Conservation (phyloP, 1,140 invertebrate species). For the Cydia amplana region DNA sequence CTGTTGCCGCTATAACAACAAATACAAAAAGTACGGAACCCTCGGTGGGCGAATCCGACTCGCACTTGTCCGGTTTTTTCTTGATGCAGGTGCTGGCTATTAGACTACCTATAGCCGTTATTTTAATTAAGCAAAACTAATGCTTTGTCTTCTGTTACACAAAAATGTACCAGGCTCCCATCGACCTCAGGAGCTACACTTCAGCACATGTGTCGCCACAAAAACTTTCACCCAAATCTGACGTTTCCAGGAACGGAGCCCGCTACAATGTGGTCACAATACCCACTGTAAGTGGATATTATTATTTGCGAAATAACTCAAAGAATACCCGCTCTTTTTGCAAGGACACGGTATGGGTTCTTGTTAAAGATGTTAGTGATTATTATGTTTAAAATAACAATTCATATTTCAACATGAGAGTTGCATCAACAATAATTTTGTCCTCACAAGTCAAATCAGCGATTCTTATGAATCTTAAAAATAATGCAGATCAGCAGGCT, state of each 20-base stretch:
- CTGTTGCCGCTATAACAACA: no score
- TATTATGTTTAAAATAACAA: constrained; percentile 6
- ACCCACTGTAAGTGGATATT: constrained; percentile 34
- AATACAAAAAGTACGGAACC: no score
- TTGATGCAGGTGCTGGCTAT: no score
- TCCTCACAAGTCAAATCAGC: background rate
- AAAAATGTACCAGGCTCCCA: constrained; percentile 21
- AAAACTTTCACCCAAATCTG: constrained; percentile 55
- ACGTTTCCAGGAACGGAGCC: constrained; percentile 54
- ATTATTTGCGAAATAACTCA: constrained; percentile 47
- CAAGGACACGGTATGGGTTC: constrained; percentile 30
- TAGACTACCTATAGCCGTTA: no score
- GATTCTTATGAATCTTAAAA: background rate
- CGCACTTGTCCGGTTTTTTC: no score
- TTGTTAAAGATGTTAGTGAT: background rate
- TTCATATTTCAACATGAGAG: background rate
- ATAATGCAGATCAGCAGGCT: background rate
- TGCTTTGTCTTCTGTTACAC: no score
- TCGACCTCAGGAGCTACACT: constrained; percentile 4
- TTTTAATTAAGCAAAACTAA: background rate
- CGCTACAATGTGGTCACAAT: constrained; percentile 40
- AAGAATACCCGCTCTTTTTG: constrained; percentile 41
- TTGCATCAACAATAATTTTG: background rate
- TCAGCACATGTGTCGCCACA: constrained; percentile 33
- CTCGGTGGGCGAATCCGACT: no score